These are phyloP conservation scores for Pygocentrus nattereri DNA, from an alignment of 2,797 vertebrate species.

Conservation along the genomic window DNA sequence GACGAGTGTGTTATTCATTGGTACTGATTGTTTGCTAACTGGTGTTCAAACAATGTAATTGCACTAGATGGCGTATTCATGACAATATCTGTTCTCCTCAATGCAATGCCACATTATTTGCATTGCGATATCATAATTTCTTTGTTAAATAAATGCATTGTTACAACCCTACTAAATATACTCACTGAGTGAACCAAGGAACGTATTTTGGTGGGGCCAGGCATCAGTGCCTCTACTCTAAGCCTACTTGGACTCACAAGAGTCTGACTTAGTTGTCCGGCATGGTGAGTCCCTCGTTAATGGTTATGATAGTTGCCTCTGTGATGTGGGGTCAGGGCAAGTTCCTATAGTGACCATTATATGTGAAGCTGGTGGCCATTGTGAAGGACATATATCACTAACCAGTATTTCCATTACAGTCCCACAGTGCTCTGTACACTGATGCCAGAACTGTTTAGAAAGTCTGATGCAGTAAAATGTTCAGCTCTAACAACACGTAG, in stretches of 20 bases:
- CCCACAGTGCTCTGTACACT: neutral
- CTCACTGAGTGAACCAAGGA: neutral
- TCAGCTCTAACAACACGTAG: constrained; percentile 17
- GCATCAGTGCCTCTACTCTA: neutral
- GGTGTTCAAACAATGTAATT: too few species aligned
- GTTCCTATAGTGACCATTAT: neutral
- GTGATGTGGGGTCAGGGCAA: neutral
- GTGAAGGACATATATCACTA: neutral
- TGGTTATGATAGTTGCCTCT: neutral
- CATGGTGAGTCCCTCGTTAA: neutral
- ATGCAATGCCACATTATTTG: too few species aligned
- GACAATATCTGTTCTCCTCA: too few species aligned
- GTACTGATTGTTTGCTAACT: too few species aligned
- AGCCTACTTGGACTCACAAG: neutral
- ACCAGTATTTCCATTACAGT: neutral
- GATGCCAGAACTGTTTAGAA: neutral
- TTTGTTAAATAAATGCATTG: too few species aligned
- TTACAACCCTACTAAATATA: neutral
- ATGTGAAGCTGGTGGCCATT: neutral
- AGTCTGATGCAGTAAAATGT: neutral
- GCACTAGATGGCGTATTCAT: too few species aligned
- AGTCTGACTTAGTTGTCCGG: neutral
- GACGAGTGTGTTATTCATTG: too few species aligned
- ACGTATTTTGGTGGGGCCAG: too few species aligned
- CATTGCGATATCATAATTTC: too few species aligned